phyloP scores from a whole-genome alignment of 2,113 vertebrate genomes.

The Hippocampus guttulatus region DNA sequence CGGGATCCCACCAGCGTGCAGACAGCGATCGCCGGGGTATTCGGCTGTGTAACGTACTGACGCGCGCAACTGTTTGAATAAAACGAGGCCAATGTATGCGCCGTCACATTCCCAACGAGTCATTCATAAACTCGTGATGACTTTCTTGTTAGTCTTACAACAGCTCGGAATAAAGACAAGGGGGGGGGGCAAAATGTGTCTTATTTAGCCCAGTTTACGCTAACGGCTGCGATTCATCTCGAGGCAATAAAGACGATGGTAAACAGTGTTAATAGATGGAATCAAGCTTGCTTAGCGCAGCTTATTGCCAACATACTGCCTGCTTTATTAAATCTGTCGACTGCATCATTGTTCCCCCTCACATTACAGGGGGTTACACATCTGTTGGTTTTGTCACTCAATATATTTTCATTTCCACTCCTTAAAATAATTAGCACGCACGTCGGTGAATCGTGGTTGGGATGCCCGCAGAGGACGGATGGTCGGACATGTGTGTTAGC shows the following conservation, averaged over 20 bases:
- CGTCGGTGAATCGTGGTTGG: constrained; percentile 22
- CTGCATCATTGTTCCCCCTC: constrained; percentile 49
- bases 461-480: constrained; percentile 5
- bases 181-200: constrained; percentile 18
- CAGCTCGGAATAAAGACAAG: constrained; percentile 18
- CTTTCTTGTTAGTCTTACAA: constrained; percentile 19
- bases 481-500: neutral
- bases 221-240: constrained; percentile 54
- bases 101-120: constrained; percentile 2
- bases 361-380: constrained; percentile 53
- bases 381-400: constrained; percentile 69
- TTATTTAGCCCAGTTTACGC: constrained; percentile 37
- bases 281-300: constrained; percentile 61
- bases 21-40: neutral
- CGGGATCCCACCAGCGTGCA: too few species aligned
- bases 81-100: constrained; percentile 6
- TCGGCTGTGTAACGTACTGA: constrained; percentile 25
- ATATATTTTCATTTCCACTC: constrained; percentile 60
- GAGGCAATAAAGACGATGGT: constrained; percentile 57
- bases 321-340: constrained; percentile 62
- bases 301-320: constrained; percentile 55
- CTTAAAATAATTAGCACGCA: constrained; percentile 55
- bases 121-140: neutral
- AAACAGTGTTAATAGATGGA: constrained; percentile 68
- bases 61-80: constrained; percentile 10